A percentile compares a stretch with the other conserved stretches of the same genome.
These are phyloP conservation scores for Pelosia muscerda DNA, from an alignment of 2,888 invertebrate species.

Conservation along the genomic window DNA sequence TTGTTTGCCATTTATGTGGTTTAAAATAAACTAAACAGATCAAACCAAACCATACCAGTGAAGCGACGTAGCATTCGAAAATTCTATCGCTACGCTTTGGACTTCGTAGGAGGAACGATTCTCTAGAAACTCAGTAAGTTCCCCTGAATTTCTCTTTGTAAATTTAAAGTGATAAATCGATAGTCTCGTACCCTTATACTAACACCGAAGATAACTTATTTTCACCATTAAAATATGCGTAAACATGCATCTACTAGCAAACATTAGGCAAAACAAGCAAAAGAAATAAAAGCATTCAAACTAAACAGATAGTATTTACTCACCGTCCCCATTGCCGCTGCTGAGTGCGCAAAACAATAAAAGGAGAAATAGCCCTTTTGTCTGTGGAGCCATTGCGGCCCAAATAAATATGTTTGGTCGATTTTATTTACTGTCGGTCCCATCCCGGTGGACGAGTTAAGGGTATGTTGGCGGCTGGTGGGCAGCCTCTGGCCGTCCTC, in stretches of 20 bases:
- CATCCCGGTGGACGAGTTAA: slow-evolving; percentile 71
- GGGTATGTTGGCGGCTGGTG: slow-evolving; percentile 51
- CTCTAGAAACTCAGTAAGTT: neutral
- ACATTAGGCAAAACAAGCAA: slow-evolving; percentile 26
- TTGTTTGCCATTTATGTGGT: too few species aligned
- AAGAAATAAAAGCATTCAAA: slow-evolving; percentile 59
- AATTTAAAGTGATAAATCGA: neutral
- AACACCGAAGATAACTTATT: neutral
- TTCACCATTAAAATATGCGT: slow-evolving; percentile 12
- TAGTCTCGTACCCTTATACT: neutral
- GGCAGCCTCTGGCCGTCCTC: slow-evolving; percentile 55
- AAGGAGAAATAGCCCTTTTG: slow-evolving; percentile 69
- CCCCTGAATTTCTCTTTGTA: neutral
- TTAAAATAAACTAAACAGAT: neutral
- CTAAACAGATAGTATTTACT: slow-evolving; percentile 70
- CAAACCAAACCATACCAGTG: too few species aligned
- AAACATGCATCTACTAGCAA: slow-evolving; percentile 56
- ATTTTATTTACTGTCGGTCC: slow-evolving; percentile 73
- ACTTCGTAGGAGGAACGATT: neutral
- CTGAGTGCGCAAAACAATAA: slow-evolving; percentile 74
- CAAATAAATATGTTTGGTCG: slow-evolving; percentile 69
- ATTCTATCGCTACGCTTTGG: neutral
- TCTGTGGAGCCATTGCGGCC: slow-evolving; percentile 79
- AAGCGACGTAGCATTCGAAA: neutral
- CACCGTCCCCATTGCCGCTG: slow-evolving; percentile 71